phyloP scores from a whole-genome alignment of 92 coral and sea anemone species.

The Plumapathes pennacea region DNA sequence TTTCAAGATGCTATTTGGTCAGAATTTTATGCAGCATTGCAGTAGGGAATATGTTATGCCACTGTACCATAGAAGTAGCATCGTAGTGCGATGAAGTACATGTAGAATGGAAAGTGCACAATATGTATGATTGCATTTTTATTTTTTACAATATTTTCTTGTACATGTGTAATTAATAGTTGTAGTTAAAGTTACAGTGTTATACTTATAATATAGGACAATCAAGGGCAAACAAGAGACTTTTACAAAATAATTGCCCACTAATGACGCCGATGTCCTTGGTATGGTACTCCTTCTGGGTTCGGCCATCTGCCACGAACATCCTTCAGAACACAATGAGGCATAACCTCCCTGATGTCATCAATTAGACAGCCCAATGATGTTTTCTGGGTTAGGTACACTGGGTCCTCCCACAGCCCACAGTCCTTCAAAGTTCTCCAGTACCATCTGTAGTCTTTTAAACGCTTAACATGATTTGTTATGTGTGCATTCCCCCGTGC shows the following conservation, averaged over 20 bases:
- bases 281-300: constrained; percentile 45
- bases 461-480: constrained; percentile 27
- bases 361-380: constrained; percentile 28
- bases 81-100: too few species aligned
- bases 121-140: too few species aligned
- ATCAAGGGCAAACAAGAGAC: too few species aligned
- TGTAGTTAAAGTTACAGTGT: too few species aligned
- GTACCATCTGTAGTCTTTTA: constrained; percentile 24
- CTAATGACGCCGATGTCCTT: constrained; percentile 19
- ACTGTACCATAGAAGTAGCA: too few species aligned
- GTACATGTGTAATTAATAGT: too few species aligned
- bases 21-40: constrained; percentile 5
- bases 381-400: constrained; percentile 15
- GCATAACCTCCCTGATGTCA: constrained; percentile 50
- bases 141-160: too few species aligned
- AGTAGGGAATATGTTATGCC: too few species aligned
- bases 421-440: constrained; percentile 2
- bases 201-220: too few species aligned
- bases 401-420: constrained; percentile 23
- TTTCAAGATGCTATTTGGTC: constrained; percentile 25
- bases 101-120: too few species aligned
- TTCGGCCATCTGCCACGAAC: constrained; percentile 44
- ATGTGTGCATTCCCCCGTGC: constrained; percentile 12
- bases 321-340: constrained; percentile 39
- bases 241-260: neutral